Evolutionary conservation across 1,140 invertebrate genomes (phyloP).

Genomic region (Pseudomyrmex concolor): DNA sequence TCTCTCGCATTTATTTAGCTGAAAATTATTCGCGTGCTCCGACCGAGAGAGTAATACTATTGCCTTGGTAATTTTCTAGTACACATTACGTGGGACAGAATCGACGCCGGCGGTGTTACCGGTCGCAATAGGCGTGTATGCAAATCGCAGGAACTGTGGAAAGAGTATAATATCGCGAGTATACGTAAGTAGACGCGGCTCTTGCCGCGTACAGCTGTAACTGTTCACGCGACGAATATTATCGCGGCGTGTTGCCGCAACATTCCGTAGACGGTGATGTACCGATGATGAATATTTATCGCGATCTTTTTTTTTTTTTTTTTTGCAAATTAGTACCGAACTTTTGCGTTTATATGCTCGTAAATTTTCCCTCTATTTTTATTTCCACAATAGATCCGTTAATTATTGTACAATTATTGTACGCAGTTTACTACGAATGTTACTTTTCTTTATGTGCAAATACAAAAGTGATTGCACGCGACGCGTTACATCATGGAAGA

Average conservation of each 20-base stretch:
- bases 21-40: slow-evolving; percentile 14
- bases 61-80: background rate
- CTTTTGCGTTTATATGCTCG: background rate
- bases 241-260: background rate
- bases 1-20: background rate
- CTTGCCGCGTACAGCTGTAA: background rate
- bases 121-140: slow-evolving; percentile 6
- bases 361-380: background rate
- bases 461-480: slow-evolving; percentile 2
- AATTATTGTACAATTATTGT: background rate
- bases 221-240: slow-evolving; percentile 18
- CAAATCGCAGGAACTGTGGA: slow-evolving; percentile 31
- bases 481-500: slow-evolving; percentile 3
- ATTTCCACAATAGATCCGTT: too few species aligned
- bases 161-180: background rate
- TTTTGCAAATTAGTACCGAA: background rate
- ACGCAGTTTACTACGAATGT: background rate
- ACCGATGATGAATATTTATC: slow-evolving; percentile 24
- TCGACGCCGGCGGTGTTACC: background rate
- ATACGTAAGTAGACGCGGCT: background rate
- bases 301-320: slow-evolving; percentile 21
- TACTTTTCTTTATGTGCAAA: background rate
- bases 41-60: slow-evolving; percentile 10
- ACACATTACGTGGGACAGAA: slow-evolving; percentile 9
- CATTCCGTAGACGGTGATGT: background rate